Percentiles rank a stretch among this genome's conserved stretches.
These are phyloP conservation scores for Phataginus tricuspis DNA, from an alignment of 2,797 vertebrate genomes.

Conservation along the genomic window DNA sequence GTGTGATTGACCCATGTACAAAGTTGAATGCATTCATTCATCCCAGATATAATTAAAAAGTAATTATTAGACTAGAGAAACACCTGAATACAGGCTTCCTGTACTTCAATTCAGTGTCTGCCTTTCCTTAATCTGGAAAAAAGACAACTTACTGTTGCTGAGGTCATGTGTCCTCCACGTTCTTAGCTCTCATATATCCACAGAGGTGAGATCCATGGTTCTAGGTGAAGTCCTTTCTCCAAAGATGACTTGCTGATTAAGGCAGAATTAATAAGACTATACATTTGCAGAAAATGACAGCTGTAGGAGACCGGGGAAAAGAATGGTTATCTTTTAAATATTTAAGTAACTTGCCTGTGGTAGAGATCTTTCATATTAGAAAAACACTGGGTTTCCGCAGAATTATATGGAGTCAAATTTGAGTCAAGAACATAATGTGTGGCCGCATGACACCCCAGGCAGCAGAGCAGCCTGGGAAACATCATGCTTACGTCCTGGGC, in stretches of 20 bases:
- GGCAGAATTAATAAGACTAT: background rate
- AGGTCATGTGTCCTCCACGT: background rate
- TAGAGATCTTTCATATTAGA: background rate
- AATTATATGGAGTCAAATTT: background rate
- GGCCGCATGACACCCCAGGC: background rate
- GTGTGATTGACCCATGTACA: background rate
- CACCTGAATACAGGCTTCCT: background rate
- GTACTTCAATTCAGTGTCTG: background rate
- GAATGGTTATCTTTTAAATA: background rate
- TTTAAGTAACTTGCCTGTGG: background rate
- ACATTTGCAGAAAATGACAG: background rate
- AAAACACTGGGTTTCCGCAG: background rate
- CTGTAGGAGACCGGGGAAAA: background rate
- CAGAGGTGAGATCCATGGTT: background rate
- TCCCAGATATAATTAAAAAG: background rate
- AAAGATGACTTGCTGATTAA: background rate
- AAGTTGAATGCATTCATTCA: background rate
- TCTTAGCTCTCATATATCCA: background rate
- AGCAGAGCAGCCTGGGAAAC: background rate
- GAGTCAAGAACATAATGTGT: background rate
- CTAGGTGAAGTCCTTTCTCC: background rate
- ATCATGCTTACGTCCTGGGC: too few relatives aligned
- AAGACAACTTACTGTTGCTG: background rate
- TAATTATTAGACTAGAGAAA: background rate
- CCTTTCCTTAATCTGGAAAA: background rate